These are phyloP conservation scores for Cheilosia scutellata DNA, from an alignment of 2,888 invertebrate genomes.

Conservation along the genomic window DNA sequence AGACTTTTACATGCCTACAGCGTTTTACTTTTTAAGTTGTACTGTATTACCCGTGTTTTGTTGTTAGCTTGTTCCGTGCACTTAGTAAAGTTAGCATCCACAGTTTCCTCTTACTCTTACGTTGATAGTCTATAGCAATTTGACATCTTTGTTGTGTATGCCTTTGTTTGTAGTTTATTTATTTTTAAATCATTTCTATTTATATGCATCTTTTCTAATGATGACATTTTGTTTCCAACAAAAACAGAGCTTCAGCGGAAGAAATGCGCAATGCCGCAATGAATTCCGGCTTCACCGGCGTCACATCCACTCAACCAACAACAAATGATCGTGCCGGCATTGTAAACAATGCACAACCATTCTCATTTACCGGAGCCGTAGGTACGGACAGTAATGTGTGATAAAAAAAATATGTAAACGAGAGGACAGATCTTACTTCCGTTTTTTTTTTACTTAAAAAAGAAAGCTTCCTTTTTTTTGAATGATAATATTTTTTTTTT, in stretches of 20 bases:
- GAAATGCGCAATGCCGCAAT: slow-evolving; percentile 91
- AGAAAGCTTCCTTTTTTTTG: slow-evolving; percentile 35
- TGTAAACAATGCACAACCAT: slow-evolving; percentile 92
- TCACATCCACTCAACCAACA: slow-evolving; percentile 81
- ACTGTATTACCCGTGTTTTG: slow-evolving; percentile 3
- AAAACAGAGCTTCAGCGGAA: slow-evolving; percentile 89
- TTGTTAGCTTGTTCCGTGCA: slow-evolving; percentile 21
- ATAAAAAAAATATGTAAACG: slow-evolving; percentile 79
- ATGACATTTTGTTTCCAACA: background rate
- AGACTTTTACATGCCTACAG: slow-evolving; percentile 5
- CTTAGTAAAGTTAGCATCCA: slow-evolving; percentile 38
- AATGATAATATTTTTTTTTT: slow-evolving; percentile 22
- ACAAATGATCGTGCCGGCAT: slow-evolving; percentile 90
- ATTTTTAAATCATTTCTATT: background rate
- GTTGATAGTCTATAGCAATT: background rate
- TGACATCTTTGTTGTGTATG: background rate
- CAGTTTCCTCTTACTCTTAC: background rate
- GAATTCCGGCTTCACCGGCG: slow-evolving; percentile 79
- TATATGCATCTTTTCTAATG: background rate
- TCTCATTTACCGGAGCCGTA: slow-evolving; percentile 90
- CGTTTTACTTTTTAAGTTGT: background rate
- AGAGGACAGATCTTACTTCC: slow-evolving; percentile 53
- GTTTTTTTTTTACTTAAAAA: slow-evolving; percentile 48
- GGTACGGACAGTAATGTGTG: slow-evolving; percentile 88
- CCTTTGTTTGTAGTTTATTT: slow-evolving; percentile 37